Base-by-base conservation (phyloP, 2,888 invertebrate species). In the Cephalotes varians region DNA sequence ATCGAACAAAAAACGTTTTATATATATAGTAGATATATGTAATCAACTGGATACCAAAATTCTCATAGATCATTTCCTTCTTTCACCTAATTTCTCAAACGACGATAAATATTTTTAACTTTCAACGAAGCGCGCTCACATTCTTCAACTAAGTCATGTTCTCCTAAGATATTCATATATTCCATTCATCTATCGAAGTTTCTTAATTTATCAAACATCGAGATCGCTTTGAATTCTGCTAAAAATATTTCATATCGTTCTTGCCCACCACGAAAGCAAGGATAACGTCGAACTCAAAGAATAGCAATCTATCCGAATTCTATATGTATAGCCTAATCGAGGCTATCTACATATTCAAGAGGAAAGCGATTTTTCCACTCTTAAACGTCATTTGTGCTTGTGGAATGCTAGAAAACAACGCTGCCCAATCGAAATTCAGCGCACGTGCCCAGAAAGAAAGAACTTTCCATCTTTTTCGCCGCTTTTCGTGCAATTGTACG, bases 311-410 rank as follows among this genome's bases (percentile, higher is more conserved):
- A 88, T 40, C 69, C 60, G 79, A 82, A 82, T 88, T 56, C 76
- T 65, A 67, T 51, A 76, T 74, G 84, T 84, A 79, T 86, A 83
- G 77, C 64, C 81, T 88, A 86, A 76, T 84, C 58, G 81, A 86
- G 89, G 81, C 74, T 86, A 74, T 84, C 77, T 83, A 87, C 49
- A 71, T 83, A 60, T 73, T 65, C 69, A 62, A 80, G 54, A 84
- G 71, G 65, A 77, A 79, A 89, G 82, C 76, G 81, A 12, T n/a
- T 85, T 87, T 87, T 81, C 84, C 86, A 83, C 80, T 86, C 82
- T 83, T 79, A 44, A 85, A 87, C 87, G 87, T 88, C 86, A 87
- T 91, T 92, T 91, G 92, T 92, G 92, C 91, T 91, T 87, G 86
- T 89, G 91, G 91, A 92, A 91, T 91, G 91, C 91, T 44, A 71